Base-by-base conservation (phyloP, 2,797 vertebrate species). In the Menidia menidia region DNA sequence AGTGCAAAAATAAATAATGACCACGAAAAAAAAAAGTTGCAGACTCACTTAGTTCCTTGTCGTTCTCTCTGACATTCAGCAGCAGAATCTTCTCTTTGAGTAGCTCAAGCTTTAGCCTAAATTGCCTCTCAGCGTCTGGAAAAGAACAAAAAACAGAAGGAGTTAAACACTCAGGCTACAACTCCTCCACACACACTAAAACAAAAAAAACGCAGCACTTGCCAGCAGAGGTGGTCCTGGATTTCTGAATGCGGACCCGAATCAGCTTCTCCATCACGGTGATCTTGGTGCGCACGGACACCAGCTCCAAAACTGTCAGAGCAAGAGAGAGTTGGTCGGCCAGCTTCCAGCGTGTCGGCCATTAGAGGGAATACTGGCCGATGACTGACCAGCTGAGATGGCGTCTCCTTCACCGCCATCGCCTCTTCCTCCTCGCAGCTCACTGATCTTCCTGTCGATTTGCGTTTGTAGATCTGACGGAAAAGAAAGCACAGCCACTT, bases 301-400 rank as follows among this genome's bases (percentile, higher is more conserved):
- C 61, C 60, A 86, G 57, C 41, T 80, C 66, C 72, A 90, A 62
- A 50, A 84, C 89, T 90, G 54, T 1, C 65, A 16, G 19, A 54
- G 16, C 56, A 58, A 30, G 19, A 73, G 39, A 66, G 13, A 41
- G 52, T 51, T 31, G 7, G 10, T 47, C 44, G 11, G 3, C 4
- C 4, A 12, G 33, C 0, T 0, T 39, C 55, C 44, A 33, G 64
- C 6, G 25, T 13, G 2, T 54, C 16, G 12, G n/a, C 1, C 30
- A n/a, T 16, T 4, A 39, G 10, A 51, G 16, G 4, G 44, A 32
- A 48, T 19, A 1, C 15, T 9, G 30, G 14, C 18, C 32, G 32
- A 57, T 44, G 33, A 78, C 86, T 74, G 13, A 83, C 80, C 8
- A 0, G 1, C 4, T 47, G 54, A 53, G 42, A 2, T 0, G n/a